Evolutionary conservation across 2,888 invertebrate species (phyloP), one percentile per base, ranked within the genome.

Genomic region (Ectemnius continuus): DNA sequence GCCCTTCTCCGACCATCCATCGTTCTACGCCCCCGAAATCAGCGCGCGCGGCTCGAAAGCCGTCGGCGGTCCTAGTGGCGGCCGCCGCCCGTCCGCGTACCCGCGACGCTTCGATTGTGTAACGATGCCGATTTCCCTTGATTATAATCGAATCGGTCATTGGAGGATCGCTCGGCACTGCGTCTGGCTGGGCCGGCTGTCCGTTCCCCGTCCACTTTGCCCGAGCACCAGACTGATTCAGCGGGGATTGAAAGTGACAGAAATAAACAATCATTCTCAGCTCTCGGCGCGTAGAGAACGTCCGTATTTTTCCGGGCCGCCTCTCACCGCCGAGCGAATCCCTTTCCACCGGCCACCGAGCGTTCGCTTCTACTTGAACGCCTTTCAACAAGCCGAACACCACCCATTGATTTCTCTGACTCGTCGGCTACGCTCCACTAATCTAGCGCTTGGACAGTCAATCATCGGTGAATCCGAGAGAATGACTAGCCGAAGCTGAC

Each of bases 91-190:
- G 52, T 13, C 1, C 52, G 52, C 52, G 52, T 5, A 14, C 52
- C 14, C 16, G 52, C n/a, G 52, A 69, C 70, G 64, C 61, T 18
- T 5, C 70, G 76, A 61, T 67, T 69, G 70, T 46, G 73, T 69
- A 75, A 70, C 76, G 70, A 69, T 68, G 70, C 60, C 76, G 75
- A 78, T 76, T 79, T 71, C 36, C 70, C 74, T 69, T 75, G 77
- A 83, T 83, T 78, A 76, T 78, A 68, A 75, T 74, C 71, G 69
- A 71, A 80, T 82, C 70, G 70, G 62, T 70, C 78, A 65, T 63
- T 23, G 73, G 68, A 75, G 68, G 36, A 70, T 69, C 77, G 62
- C 76, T 68, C 8, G 13, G 20, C 59, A 23, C 4, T 14, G 20
- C 58, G 2, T 13, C 16, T 11, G 8, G 20, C 61, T 28, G 5